A percentile compares a stretch with the other conserved stretches of the same genome.
phyloP scores from a whole-genome alignment of 2,797 vertebrate species.

The Bryconaethiops microstoma region DNA sequence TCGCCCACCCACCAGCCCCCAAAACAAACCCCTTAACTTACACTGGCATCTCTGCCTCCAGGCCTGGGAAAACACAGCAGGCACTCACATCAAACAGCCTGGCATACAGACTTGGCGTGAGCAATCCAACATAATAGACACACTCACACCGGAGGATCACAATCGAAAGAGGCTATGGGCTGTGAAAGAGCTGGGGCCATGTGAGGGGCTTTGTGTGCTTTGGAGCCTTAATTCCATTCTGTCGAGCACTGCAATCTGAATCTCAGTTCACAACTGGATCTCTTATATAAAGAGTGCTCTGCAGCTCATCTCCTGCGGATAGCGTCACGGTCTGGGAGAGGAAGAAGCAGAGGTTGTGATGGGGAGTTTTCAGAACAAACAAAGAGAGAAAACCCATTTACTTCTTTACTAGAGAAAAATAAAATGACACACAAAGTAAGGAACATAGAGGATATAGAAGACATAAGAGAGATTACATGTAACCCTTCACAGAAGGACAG shows the following conservation, averaged over 20 bases:
- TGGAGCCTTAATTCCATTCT: conserved; percentile 11
- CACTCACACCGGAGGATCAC: conserved; percentile 28
- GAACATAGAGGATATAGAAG: neutral
- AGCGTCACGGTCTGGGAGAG: neutral
- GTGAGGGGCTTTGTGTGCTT: conserved; percentile 16
- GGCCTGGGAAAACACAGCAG: conserved; percentile 47
- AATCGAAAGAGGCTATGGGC: conserved; percentile 17
- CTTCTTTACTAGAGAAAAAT: neutral
- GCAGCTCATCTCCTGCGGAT: conserved; percentile 6
- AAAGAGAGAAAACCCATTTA: neutral
- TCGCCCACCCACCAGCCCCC: conserved; percentile 24
- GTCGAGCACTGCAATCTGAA: neutral
- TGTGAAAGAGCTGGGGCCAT: conserved; percentile 2
- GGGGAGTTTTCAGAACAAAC: neutral
- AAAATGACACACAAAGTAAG: neutral
- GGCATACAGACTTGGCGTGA: conserved; percentile 30
- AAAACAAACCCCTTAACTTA: conserved; percentile 45
- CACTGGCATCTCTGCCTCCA: conserved; percentile 39
- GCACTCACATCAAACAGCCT: conserved; percentile 52
- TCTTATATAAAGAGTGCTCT: conserved; percentile 8
- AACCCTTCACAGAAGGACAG: too few relatives aligned
- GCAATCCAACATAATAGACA: conserved; percentile 16
- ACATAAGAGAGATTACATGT: neutral
- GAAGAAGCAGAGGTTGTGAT: neutral
- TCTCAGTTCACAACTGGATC: neutral